Evolutionary conservation across 1,140 invertebrate genomes (phyloP), one percentile per base, ranked within the genome.

Genomic region (Homarus americanus): DNA sequence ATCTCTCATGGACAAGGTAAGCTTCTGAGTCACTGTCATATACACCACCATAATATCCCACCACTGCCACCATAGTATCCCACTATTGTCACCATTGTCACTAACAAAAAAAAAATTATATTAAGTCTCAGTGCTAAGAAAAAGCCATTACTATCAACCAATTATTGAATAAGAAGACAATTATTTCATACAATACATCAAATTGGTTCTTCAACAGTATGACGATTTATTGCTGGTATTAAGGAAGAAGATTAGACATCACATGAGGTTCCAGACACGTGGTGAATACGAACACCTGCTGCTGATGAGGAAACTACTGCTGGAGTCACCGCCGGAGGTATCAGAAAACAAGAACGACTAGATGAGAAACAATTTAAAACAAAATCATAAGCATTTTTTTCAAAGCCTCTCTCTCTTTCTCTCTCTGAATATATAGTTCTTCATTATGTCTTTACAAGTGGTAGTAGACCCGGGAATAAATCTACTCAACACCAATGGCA

Each of bases 1-100:
- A 2, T 15, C 36, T n/a, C 53, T 83, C 53, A 38, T 32, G 58
- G 82, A 58, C 24, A 38, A 66, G 82, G 82, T 83, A 15, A 83
- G 34, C n/a, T n/a, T n/a, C n/a, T n/a, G n/a, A n/a, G n/a, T n/a
- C n/a, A n/a, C n/a, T n/a, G n/a, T n/a, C n/a, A n/a, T n/a, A n/a
- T 40, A 15, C 44, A 49, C 15, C 44, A 49, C 15, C 5, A 7
- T 63, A 10, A 63, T 20, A 3, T 4, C 58, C 58, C 1, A 24
- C 20, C 15, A 4, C 20, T 63, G 58, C 58, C 12, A 15, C 3
- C 12, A 49, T 49, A 49, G n/a, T n/a, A n/a, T n/a, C 44, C 5
- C 15, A 49, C 44, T 49, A 7, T 49, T 5, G 12, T 49, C 44
- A 49, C 5, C 15, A 49, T n/a, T n/a, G n/a, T n/a, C n/a, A n/a